Evolutionary conservation across 2,113 vertebrate species (phyloP), one percentile per base, ranked within the genome.

Genomic region (Genyomyrus donnyi): DNA sequence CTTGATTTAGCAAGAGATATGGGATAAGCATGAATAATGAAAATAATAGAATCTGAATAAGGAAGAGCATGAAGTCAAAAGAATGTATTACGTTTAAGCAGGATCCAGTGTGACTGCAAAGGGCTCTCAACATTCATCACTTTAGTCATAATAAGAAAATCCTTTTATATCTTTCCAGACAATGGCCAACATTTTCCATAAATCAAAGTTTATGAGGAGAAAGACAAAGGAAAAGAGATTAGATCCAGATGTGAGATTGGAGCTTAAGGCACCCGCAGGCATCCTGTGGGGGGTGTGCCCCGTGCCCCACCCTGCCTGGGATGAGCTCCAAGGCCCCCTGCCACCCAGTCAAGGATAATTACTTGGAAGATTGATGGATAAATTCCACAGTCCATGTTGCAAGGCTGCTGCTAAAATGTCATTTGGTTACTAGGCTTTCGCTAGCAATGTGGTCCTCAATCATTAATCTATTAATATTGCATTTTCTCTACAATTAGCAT

Each of bases 181-280:
- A 50, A 66, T 7, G n/a, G 88, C 6, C 45, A 77, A 3, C n/a
- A 7, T 50, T 31, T 39, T 19, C 31, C 27, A 89, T 31, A 89
- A 80, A 77, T 89, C 66, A 39, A 89, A 49, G 66, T 31, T n/a
- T 27, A 45, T 31, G 88, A 89, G 27, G 31, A 77, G 66, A 80
- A 48, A 19, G 46, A 77, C 35, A 46, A 70, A 4, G 24, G 21
- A 49, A n/a, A 56, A 45, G 74, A 80, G 74, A 80, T 80, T 42
- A 80, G 74, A 80, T 42, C 35, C 35, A 39, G 74, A 80, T 80
- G 4, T 42, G 35, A 80, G 35, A 80, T 8, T 80, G 35, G 35
- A 39, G 35, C 5, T 21, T 80, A 42, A 1, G 17, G 35, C 74
- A 7, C 35, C 74, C 6, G 6, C 35, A 39, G 35, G 13, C 35